These are phyloP conservation scores for Heteromurus nitidus DNA, from an alignment of 2,888 invertebrate species.

Conservation along the genomic window DNA sequence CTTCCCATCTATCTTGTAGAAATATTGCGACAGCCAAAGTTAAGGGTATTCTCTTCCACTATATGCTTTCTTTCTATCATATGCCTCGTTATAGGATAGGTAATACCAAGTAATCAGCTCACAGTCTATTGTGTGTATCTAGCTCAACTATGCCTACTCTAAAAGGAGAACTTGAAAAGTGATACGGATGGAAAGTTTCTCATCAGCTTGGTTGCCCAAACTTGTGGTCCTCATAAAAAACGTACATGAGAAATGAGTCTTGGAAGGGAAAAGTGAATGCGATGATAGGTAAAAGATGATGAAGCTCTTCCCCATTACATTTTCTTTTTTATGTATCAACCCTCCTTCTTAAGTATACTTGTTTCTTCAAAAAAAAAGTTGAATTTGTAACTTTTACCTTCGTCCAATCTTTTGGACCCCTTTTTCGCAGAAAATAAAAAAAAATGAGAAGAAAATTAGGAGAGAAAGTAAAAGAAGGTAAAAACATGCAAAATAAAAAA, in stretches of 20 bases:
- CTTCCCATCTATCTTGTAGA: too few relatives aligned
- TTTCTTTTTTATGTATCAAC: slow-evolving; percentile 39
- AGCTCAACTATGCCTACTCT: neutral
- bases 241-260: slow-evolving; percentile 2
- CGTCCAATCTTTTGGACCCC: slow-evolving; percentile 31
- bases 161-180: slow-evolving; percentile 14
- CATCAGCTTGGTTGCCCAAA: slow-evolving; percentile 31
- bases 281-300: slow-evolving; percentile 29
- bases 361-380: too few relatives aligned
- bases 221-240: slow-evolving; percentile 21
- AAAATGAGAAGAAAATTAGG: slow-evolving; percentile 37
- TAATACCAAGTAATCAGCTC: too few relatives aligned
- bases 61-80: too few relatives aligned
- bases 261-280: slow-evolving; percentile 10
- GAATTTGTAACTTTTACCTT: neutral
- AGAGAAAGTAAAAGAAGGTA: neutral
- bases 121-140: too few relatives aligned
- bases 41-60: too few relatives aligned
- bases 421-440: slow-evolving; percentile 46
- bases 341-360: slow-evolving; percentile 54
- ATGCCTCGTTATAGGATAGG: too few relatives aligned
- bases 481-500: neutral
- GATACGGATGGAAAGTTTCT: slow-evolving; percentile 50
- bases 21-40: too few relatives aligned
- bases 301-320: slow-evolving; percentile 44